Evolutionary conservation across 2,113 vertebrate genomes (phyloP), one percentile per base, ranked within the genome.

Genomic region (Loxodonta africana): DNA sequence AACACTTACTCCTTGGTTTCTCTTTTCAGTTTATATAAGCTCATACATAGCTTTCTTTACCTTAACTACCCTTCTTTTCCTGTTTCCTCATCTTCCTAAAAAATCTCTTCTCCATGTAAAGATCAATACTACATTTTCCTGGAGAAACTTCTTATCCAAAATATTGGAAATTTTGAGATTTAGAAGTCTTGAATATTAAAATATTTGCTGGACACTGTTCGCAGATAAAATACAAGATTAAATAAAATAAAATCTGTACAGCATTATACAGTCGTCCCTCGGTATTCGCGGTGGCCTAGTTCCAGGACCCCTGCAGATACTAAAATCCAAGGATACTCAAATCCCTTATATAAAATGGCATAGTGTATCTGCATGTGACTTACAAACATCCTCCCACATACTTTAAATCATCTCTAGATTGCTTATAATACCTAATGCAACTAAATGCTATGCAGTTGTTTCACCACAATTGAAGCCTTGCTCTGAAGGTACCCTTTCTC

Each of bases 121-220:
- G 96, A 69, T 26, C n/a, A 96, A 71, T 8, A 84, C 8, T 89
- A 28, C 28, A 82, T 74, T 94, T 94, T 86, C 25, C 15, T 33
- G 14, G 15, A 94, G 80, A 69, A 15, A 37, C 30, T 23, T 86
- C 67, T 88, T 88, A 84, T 51, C 7, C 11, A 88, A 90, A 90
- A 85, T 67, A 48, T 25, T 93, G 18, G n/a, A 91, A 95, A 94
- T 23, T 69, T 21, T 83, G 44, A 91, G 62, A 88, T 74, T 84
- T 46, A 0, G 76, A 78, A 85, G n/a, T 76, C 89, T 83, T 83
- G 33, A 95, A 63, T 81, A 84, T 71, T 89, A 95, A 74, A 95
- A 95, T n/a, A 44, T 76, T 48, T 83, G 9, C 17, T 51, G 71
- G 8, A 48, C 44, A 95, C 2, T 73, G 6, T 67, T 93, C 11